Evolutionary conservation across 2,113 vertebrate species (phyloP).

Genomic region (Telmatochromis sp.): DNA sequence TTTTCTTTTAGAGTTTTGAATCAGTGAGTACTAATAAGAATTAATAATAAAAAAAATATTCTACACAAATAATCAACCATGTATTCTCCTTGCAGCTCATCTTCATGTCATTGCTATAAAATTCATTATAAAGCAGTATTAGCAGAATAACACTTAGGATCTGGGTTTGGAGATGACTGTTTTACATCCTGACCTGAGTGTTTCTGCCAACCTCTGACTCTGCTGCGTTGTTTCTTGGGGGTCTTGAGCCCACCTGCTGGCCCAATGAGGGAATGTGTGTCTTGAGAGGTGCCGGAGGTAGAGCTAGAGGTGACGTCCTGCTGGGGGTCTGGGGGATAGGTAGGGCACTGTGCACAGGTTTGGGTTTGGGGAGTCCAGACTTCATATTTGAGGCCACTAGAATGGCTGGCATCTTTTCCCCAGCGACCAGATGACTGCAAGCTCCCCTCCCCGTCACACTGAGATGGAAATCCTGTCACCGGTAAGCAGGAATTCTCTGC

Average conservation of each 20-base stretch:
- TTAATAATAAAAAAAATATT: neutral
- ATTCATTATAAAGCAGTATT: neutral
- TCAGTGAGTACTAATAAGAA: neutral
- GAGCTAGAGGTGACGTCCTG: slow-evolving; percentile 70
- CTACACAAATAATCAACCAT: neutral
- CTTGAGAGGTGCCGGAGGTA: slow-evolving; percentile 76
- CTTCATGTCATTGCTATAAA: neutral
- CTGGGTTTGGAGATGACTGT: neutral
- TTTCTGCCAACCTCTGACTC: slow-evolving; percentile 74
- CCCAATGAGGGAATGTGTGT: slow-evolving; percentile 50
- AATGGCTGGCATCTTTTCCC: slow-evolving; percentile 93
- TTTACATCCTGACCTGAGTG: slow-evolving; percentile 79
- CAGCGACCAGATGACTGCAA: neutral
- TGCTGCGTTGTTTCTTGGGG: slow-evolving; percentile 55
- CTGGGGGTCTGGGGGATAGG: slow-evolving; percentile 84
- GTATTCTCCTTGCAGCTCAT: neutral
- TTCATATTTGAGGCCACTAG: slow-evolving; percentile 96
- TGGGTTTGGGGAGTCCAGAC: slow-evolving; percentile 94
- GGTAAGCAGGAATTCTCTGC: neutral
- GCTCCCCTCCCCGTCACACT: neutral
- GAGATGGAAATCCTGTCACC: neutral
- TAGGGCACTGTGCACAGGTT: slow-evolving; percentile 89
- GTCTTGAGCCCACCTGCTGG: slow-evolving; percentile 47
- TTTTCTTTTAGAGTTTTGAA: neutral
- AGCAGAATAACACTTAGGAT: neutral